Conservation (phyloP, 2,797 vertebrate genomes). For the Philypnodon macrostomus region DNA sequence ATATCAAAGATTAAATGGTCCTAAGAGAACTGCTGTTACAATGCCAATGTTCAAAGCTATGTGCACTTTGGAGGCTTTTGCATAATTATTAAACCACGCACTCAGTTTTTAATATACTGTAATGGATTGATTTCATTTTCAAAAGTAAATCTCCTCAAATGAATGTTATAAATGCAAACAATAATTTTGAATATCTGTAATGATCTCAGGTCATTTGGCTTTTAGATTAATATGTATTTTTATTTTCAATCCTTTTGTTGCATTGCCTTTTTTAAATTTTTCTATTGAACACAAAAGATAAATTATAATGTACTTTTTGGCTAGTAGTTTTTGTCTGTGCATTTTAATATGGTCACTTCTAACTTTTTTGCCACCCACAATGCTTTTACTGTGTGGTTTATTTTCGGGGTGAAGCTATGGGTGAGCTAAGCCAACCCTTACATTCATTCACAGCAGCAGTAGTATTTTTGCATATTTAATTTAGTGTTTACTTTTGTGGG, state of each 20-base stretch:
- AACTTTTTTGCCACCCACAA: not conserved
- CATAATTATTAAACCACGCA: conserved; percentile 17
- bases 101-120: conserved; percentile 24
- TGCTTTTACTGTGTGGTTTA: conserved; percentile 8
- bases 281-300: too few relatives aligned
- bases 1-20: conserved; percentile 41
- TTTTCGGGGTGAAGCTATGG: not conserved
- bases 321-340: not conserved
- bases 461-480: conserved; percentile 27
- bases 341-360: not conserved
- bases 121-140: conserved; percentile 37
- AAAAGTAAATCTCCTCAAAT: conserved; percentile 20
- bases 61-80: conserved; percentile 22
- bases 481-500: conserved; percentile 16
- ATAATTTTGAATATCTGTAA: too few relatives aligned
- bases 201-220: too few relatives aligned
- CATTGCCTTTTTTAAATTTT: too few relatives aligned
- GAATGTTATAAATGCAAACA: conserved; percentile 39
- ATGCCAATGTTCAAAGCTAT: conserved; percentile 8
- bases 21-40: not conserved
- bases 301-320: too few relatives aligned
- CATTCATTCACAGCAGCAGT: conserved; percentile 7
- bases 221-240: not conserved
- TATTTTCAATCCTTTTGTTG: not conserved
- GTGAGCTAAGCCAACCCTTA: conserved; percentile 6